A percentile compares a stretch with the other conserved stretches of the same genome.
phyloP scores from a whole-genome alignment of 1,140 invertebrate species.

The Drosophila eugracilis region DNA sequence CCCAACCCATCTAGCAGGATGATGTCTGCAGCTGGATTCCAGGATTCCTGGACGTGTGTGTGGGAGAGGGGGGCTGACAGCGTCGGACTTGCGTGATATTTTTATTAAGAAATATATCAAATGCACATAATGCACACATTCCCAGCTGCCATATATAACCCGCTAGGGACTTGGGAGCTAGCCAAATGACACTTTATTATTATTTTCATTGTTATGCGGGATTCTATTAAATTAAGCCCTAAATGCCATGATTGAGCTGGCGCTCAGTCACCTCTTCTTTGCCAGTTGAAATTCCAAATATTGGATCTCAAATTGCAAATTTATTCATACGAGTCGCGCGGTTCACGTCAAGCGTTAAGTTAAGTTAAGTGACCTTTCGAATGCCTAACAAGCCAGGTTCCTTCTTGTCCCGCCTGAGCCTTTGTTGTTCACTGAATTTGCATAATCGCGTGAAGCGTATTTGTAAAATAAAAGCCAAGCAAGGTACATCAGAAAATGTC shows the following conservation, averaged over 20 bases:
- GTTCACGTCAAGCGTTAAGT: conserved; percentile 45
- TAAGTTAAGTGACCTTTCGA: conserved; percentile 65
- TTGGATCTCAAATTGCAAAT: conserved; percentile 56
- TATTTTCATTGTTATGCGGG: conserved; percentile 56
- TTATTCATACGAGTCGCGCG: conserved; percentile 71
- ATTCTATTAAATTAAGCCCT: conserved; percentile 49
- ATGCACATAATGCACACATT: conserved; percentile 64
- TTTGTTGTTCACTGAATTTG: conserved; percentile 63
- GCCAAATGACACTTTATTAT: conserved; percentile 63
- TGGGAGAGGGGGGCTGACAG: conserved; percentile 39
- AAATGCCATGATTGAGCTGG: conserved; percentile 34
- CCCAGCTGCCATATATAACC: conserved; percentile 44
- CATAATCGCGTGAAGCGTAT: conserved; percentile 82
- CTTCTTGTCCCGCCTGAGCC: conserved; percentile 27
- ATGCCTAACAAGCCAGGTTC: conserved; percentile 39
- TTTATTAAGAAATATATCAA: conserved; percentile 82
- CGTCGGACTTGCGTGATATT: conserved; percentile 70
- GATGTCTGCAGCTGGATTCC: conserved; percentile 25
- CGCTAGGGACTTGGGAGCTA: conserved; percentile 30
- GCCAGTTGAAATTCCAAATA: conserved; percentile 2
- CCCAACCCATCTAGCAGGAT: conserved; percentile 18
- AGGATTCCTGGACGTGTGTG: conserved; percentile 16
- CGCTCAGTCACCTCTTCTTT: conserved; percentile 24
- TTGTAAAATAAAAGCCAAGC: conserved; percentile 76
- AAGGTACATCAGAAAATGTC: conserved; percentile 68